Evolutionary conservation across 2,113 vertebrate species (phyloP).

Genomic region (Naja naja): DNA sequence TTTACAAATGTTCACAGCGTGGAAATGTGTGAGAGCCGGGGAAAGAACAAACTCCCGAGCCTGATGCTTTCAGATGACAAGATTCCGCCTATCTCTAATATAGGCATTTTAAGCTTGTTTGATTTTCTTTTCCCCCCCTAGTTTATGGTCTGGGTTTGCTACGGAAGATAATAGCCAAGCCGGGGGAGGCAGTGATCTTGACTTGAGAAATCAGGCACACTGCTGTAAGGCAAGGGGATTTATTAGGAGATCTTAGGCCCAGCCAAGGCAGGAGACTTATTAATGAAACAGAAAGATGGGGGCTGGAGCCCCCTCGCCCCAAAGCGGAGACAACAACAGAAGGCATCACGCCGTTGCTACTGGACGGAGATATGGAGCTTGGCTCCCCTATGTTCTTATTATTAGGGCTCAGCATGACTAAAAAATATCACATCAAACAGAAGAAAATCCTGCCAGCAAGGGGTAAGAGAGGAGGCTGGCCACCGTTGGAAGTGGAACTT

Average conservation of each 20-base stretch:
- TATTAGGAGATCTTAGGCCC: conserved; percentile 39
- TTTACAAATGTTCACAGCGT: neutral
- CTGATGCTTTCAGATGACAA: neutral
- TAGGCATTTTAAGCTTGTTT: neutral
- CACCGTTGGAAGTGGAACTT: conserved; percentile 65
- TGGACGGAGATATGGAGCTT: conserved; percentile 47
- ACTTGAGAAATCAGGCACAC: conserved; percentile 49
- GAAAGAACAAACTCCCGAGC: neutral
- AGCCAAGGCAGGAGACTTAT: conserved; percentile 54
- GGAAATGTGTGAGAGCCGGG: neutral
- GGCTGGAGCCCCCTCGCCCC: conserved; percentile 51
- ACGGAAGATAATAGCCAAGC: conserved; percentile 53
- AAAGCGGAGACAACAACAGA: conserved; percentile 53
- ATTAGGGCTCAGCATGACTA: conserved; percentile 59
- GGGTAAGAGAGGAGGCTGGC: conserved; percentile 58
- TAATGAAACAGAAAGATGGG: conserved; percentile 59
- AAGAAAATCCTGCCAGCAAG: conserved; percentile 61
- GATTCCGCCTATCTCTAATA: neutral
- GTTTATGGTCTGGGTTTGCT: neutral
- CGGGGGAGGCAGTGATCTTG: conserved; percentile 46
- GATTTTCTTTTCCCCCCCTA: neutral
- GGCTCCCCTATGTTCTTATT: conserved; percentile 55
- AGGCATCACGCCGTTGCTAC: conserved; percentile 46
- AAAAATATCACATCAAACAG: conserved; percentile 66
- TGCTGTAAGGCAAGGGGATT: neutral